Base-by-base conservation (phyloP, 2,797 vertebrate genomes). In the Aeoliscus strigatus region DNA sequence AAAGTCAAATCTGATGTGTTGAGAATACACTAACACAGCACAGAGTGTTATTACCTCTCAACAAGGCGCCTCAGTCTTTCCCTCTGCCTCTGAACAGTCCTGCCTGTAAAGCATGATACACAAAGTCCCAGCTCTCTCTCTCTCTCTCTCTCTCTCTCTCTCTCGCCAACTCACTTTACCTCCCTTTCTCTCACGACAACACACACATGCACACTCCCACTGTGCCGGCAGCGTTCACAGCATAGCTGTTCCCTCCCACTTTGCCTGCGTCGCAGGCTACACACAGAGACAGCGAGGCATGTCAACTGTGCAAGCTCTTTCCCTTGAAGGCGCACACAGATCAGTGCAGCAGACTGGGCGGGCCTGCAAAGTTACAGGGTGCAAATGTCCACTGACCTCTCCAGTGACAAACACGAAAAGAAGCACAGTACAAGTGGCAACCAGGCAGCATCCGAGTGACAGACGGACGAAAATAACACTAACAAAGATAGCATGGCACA, bases 1-100 rank as follows among this genome's bases (percentile, higher is more conserved):
- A 28, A 33, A 49, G 46, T 51, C 26, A 39, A 30, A 35, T 44
- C 2, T 37, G 29, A 35, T 6, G 9, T 37, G 21, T 3, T 21
- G 23, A 37, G 8, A 32, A 24, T 8, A 30, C 59, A 59, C 14
- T 23, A 32, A 58, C 14, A 62, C 39, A 2, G 32, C 14, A 27
- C 33, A 63, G 41, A 1, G 6, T 60, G 60, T 66, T 68, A 79
- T 86, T 86, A 85, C 82, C 82, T 83, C 60, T 71, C 48, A 66
- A 60, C 67, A 69, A 76, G 79, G 76, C 72, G 75, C 79, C 60
- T 64, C 76, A 66, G 77, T 77, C 55, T 51, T 64, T 58, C 51
- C 64, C 64, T 75, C 67, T 64, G 64, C 64, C 72, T 79, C 74
- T 42, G 58, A 75, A 60, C 61, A 43, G 55, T 71, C 68, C 62